Evolutionary conservation across 2,888 invertebrate species (phyloP).

Genomic region (Plagodis dolabraria): DNA sequence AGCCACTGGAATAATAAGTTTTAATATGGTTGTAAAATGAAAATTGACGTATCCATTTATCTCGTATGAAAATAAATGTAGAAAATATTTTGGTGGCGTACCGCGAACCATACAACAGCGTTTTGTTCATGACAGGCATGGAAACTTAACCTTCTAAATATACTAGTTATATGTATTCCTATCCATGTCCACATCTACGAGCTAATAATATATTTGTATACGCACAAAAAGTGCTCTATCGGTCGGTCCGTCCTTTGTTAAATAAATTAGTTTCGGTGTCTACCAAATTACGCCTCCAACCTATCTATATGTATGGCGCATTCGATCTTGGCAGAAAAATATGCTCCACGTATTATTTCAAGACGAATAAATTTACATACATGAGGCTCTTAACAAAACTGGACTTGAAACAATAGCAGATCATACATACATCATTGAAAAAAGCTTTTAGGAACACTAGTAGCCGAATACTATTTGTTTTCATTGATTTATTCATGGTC

Average conservation of each 20-base stretch:
- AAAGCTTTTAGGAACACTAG: conserved; percentile 76
- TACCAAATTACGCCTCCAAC: conserved; percentile 85
- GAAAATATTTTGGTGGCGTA: conserved; percentile 22
- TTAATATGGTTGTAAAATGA: conserved; percentile 10
- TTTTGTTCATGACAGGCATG: conserved; percentile 22
- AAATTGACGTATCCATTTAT: conserved; percentile 15
- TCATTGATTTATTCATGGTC: conserved; percentile 85
- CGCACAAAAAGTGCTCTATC: conserved; percentile 80
- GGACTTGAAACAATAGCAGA: conserved; percentile 75
- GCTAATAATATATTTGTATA: conserved; percentile 76
- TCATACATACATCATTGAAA: conserved; percentile 73
- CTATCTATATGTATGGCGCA: conserved; percentile 78
- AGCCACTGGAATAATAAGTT: conserved; percentile 5
- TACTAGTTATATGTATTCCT: conserved; percentile 14
- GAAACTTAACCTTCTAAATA: conserved; percentile 20
- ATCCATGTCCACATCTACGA: conserved; percentile 25
- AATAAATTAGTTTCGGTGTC: conserved; percentile 86
- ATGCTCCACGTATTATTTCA: conserved; percentile 80
- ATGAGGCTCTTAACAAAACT: conserved; percentile 71
- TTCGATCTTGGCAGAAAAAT: conserved; percentile 75
- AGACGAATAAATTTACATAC: conserved; percentile 79
- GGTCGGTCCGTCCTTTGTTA: conserved; percentile 83
- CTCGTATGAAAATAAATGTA: conserved; percentile 1
- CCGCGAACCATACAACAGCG: conserved; percentile 1
- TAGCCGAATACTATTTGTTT: conserved; percentile 84